Percentiles rank a stretch among this genome's conserved stretches.
These are phyloP conservation scores for Cremastinae sp. DNA, from an alignment of 2,888 invertebrate species.

Conservation along the genomic window DNA sequence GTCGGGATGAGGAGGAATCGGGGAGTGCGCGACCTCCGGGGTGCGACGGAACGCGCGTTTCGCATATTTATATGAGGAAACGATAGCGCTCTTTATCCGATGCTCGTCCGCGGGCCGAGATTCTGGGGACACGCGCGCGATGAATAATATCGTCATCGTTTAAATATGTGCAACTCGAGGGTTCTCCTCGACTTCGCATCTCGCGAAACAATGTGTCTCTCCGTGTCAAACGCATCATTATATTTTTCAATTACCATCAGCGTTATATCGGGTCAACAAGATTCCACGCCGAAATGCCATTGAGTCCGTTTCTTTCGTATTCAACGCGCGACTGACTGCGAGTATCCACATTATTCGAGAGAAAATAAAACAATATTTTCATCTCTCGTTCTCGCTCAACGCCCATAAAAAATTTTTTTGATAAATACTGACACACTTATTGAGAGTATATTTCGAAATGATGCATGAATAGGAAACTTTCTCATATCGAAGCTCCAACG, in stretches of 20 bases:
- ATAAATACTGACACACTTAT: too few relatives aligned
- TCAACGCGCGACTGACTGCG: not conserved
- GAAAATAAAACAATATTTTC: constrained; percentile 8
- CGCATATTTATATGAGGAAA: constrained; percentile 78
- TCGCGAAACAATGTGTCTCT: constrained; percentile 7
- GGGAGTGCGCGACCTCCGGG: constrained; percentile 73
- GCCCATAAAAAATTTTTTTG: too few relatives aligned
- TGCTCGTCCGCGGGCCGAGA: constrained; percentile 30
- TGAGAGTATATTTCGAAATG: too few relatives aligned
- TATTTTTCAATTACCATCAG: constrained; percentile 42
- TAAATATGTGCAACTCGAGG: constrained; percentile 2
- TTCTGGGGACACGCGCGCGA: constrained; percentile 8
- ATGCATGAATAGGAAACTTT: too few relatives aligned
- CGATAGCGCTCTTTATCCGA: constrained; percentile 65
- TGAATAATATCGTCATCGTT: constrained; percentile 8
- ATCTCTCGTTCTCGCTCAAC: not conserved
- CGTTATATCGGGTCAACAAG: constrained; percentile 34
- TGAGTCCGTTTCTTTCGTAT: constrained; percentile 25
- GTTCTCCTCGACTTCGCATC: constrained; percentile 18
- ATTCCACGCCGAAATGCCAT: constrained; percentile 36
- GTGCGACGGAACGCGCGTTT: constrained; percentile 67
- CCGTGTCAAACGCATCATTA: constrained; percentile 42
- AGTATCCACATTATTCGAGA: not conserved
- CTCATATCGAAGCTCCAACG: too few relatives aligned
- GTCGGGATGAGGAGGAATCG: constrained; percentile 69